Percentiles rank a stretch among this genome's conserved stretches.
Conservation (phyloP, 2,888 invertebrate genomes). For the Gibbula magus region DNA sequence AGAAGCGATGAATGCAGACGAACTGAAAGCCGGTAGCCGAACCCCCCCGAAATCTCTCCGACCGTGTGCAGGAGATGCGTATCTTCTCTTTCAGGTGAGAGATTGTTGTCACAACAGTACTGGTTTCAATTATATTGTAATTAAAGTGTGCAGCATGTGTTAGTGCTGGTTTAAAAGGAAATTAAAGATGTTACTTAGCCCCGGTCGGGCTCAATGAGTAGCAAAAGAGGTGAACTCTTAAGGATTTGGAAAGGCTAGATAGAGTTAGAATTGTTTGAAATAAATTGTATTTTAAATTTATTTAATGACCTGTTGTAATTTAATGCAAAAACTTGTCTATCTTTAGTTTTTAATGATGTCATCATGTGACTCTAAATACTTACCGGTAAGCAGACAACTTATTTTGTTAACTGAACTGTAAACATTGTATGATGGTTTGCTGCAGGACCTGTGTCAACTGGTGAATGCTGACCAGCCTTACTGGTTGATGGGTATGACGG, state of each 20-base stretch:
- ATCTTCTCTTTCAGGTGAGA: constrained; percentile 90
- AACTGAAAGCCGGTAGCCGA: constrained; percentile 85
- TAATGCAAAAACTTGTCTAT: too few species aligned
- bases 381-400: too few species aligned
- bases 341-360: too few species aligned
- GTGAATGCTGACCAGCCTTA: constrained; percentile 97
- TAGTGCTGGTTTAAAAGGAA: too few species aligned
- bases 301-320: too few species aligned
- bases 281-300: background rate
- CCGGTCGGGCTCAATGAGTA: too few species aligned
- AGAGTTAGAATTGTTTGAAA: too few species aligned
- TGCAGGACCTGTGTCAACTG: constrained; percentile 93
- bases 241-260: background rate
- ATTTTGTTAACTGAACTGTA: too few species aligned
- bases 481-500: constrained; percentile 96
- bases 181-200: too few species aligned
- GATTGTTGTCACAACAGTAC: background rate
- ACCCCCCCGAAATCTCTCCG: constrained; percentile 88
- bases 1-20: constrained; percentile 82
- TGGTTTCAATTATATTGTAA: background rate
- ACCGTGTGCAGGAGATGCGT: constrained; percentile 93
- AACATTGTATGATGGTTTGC: constrained; percentile 31
- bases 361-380: background rate
- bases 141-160: background rate
- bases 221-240: too few species aligned